Base-by-base conservation (phyloP, 2,888 invertebrate species). In the Hemaris fuciformis region DNA sequence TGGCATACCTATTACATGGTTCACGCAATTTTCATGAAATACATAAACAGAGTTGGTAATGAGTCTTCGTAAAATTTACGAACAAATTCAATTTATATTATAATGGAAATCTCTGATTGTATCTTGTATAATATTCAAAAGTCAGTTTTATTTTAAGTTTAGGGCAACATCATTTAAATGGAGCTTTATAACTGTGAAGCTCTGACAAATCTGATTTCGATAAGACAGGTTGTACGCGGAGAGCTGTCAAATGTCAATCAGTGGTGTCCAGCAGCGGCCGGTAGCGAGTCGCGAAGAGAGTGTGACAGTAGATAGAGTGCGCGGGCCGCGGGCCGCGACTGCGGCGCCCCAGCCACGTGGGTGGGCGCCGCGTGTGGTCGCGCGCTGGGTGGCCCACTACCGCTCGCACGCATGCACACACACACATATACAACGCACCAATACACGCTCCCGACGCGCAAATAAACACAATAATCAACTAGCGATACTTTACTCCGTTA, bases 401-500 rank as follows among this genome's bases (percentile, higher is more conserved):
- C 80, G 84, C 85, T 77, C 85, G 81, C 85, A 81, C 81, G 83
- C 86, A 81, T 80, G 76, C 88, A 83, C 89, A 86, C 86, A 82
- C 79, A 77, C 79, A 69, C 79, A 79, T 81, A 69, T 53, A 53
- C 48, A n/a, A 77, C 81, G 73, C 87, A 85, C 86, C 73, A 77
- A 84, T 87, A 89, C 89, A 87, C 76, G 78, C 83, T 73, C 77
- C 75, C 77, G 74, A 76, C 84, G 83, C 88, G 89, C 89, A 90
- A 89, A 90, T 89, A 91, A 89, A 90, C 89, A 91, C 90, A 90
- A 91, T 89, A 87, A 91, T 90, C 90, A 91, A 87, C 90, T 86
- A 88, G 88, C 89, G 89, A 90, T 91, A 91, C 90, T 88, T 88
- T 85, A 89, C 87, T 86, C 88, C 88, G 89, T 89, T 91, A 89